Evolutionary conservation across 2,113 vertebrate genomes (phyloP).

Genomic region (Amblyornis subalaris): DNA sequence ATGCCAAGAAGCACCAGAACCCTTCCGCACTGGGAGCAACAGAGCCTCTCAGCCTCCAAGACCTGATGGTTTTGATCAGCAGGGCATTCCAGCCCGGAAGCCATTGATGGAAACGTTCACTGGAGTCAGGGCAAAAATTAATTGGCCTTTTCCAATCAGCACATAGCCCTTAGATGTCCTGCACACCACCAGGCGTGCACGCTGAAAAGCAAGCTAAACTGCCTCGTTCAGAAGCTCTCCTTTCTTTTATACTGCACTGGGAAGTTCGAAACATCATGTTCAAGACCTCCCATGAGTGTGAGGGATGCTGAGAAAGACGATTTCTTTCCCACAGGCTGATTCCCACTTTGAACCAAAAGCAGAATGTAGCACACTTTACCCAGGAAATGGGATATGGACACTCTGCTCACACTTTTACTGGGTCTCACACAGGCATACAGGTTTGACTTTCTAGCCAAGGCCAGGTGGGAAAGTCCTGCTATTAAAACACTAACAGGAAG

Average conservation of each 20-base stretch:
- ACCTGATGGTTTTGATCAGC: neutral
- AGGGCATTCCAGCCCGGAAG: neutral
- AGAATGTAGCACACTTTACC: neutral
- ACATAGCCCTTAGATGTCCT: neutral
- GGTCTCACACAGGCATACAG: neutral
- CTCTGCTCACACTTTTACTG: neutral
- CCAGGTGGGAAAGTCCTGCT: neutral
- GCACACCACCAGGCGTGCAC: neutral
- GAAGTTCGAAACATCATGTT: neutral
- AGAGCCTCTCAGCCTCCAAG: neutral
- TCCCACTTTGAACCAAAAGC: neutral
- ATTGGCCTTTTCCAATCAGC: conserved; percentile 10
- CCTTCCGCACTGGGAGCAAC: neutral
- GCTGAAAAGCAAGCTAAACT: conserved; percentile 18
- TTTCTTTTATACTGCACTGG: neutral
- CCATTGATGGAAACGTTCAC: neutral
- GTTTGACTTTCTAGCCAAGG: neutral
- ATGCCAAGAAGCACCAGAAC: neutral
- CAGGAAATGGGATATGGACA: neutral
- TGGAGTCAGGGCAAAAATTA: neutral
- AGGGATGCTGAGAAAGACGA: neutral
- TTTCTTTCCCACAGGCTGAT: neutral
- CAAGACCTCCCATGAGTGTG: neutral
- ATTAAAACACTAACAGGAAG: conserved; percentile 21
- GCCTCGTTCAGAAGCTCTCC: neutral